A percentile compares a stretch with the other conserved stretches of the same genome.
Evolutionary conservation across 2,113 vertebrate genomes (phyloP).

Genomic region (Mixornis gularis): DNA sequence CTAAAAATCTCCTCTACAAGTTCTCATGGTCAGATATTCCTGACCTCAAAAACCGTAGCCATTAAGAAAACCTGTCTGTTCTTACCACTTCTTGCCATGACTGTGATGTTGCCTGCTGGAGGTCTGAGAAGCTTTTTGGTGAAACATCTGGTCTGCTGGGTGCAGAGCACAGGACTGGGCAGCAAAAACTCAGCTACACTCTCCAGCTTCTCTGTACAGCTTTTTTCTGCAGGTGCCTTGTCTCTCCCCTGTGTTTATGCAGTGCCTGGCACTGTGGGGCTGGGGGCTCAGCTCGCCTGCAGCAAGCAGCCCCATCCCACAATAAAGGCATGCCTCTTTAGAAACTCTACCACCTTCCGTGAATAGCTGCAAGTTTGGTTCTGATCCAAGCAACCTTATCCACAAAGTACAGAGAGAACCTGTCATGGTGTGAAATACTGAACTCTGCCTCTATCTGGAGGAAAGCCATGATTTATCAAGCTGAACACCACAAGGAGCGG

Average conservation of each 20-base stretch:
- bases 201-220: background rate
- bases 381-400: conserved; percentile 56
- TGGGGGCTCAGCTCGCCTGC: background rate
- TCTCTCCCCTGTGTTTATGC: background rate
- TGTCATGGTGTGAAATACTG: conserved; percentile 61
- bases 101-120: background rate
- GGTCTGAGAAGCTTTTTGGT: background rate
- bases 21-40: background rate
- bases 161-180: background rate
- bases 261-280: background rate
- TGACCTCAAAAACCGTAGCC: background rate
- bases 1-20: background rate
- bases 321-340: background rate
- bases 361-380: conserved; percentile 40
- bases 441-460: conserved; percentile 61
- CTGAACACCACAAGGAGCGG: conserved; percentile 17
- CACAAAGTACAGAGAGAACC: conserved; percentile 62
- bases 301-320: background rate
- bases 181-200: background rate
- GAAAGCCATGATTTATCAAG: conserved; percentile 56
- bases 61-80: background rate
- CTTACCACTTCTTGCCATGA: background rate
- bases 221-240: background rate
- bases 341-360: conserved; percentile 2
- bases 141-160: background rate